phyloP scores from a whole-genome alignment of 2,888 invertebrate species.

The Gerris lacustris region DNA sequence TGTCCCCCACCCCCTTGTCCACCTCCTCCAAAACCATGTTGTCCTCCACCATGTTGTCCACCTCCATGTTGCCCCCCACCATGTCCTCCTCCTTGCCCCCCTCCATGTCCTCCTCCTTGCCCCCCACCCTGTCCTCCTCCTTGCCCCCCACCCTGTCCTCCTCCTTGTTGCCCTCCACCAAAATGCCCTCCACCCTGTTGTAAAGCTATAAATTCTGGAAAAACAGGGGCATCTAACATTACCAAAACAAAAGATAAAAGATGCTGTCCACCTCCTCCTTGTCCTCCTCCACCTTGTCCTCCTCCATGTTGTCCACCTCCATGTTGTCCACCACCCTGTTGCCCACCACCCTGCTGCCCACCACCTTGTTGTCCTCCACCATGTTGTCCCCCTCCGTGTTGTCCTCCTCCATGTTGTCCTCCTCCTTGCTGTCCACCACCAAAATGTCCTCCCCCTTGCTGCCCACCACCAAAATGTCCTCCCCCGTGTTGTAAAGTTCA shows the following conservation, averaged over 20 bases:
- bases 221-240: too few relatives aligned
- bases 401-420: background rate
- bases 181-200: too few relatives aligned
- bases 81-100: background rate
- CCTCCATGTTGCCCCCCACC: slow-evolving; percentile 2
- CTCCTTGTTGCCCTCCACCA: slow-evolving; percentile 8
- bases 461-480: background rate
- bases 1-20: slow-evolving; percentile 4
- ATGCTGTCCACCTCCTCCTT: background rate
- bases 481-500: too few relatives aligned
- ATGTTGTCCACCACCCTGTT: background rate
- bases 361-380: background rate
- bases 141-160: background rate
- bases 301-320: background rate
- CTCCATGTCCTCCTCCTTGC: background rate
- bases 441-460: background rate
- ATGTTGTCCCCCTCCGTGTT: too few relatives aligned
- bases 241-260: background rate
- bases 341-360: slow-evolving; percentile 2
- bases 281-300: background rate
- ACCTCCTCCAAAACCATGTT: background rate
- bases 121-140: background rate
- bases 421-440: background rate
- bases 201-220: too few relatives aligned
- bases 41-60: slow-evolving; percentile 4